Base-by-base conservation (phyloP, 2,888 invertebrate genomes). In the Plutella xylostella region DNA sequence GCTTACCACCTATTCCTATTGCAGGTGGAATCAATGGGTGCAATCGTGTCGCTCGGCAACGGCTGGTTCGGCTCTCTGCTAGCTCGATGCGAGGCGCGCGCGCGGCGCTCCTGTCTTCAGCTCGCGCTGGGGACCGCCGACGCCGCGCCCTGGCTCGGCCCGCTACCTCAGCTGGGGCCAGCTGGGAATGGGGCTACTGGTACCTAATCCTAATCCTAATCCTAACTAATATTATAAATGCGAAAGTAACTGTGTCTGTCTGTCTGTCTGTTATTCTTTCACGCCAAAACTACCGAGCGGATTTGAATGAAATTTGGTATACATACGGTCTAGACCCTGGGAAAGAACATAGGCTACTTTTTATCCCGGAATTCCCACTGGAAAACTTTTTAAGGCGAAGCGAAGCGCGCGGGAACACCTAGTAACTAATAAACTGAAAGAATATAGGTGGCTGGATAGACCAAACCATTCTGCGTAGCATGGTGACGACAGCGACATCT, bases 41-140 rank as follows among this genome's bases (percentile, higher is more conserved):
- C 96, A 0, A 71, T 98, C 25, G 95, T 96, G 37, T 85, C 90
- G 45, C 79, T 97, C 0, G 92, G 91, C 47, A 86, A 90, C 0
- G 92, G 95, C 55, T 97, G 97, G 97, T 96, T 89, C 83, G 97
- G 97, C n/a, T 92, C 96, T 50, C 85, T 98, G 48, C 92, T 95
- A 58, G 95, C 97, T 0, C 96, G 94, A 91, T 94, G 96, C 12
- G 97, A 97, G 68, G 60, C 75, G 9, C 60, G 83, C 11, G 63
- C 79, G 20, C 70, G 82, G 0, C 72, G 83, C 47, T 96, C 97
- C 0, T 97, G 97, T 68, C 79, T 98, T 35, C 92, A 97, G 91
- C 82, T 98, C 22, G 86, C 95, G 25, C 84, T 97, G 62, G 95
- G 93, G 33, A 94, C 94, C 14, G 68, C 75, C 55, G 71, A 86